Conservation (phyloP, 1,140 invertebrate species). For the Halictus rubicundus region DNA sequence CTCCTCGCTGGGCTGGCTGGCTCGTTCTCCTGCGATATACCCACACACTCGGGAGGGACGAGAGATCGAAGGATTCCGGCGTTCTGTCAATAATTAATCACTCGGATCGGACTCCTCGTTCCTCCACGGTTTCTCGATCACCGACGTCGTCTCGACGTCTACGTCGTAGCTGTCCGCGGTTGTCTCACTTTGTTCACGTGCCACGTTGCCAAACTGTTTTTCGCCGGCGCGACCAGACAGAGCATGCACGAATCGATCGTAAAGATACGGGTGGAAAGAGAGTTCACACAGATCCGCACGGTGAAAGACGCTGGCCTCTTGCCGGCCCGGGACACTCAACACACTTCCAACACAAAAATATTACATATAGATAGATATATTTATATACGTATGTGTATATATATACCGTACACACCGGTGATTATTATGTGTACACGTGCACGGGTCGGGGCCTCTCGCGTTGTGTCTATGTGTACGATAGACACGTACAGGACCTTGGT, state of each 20-base stretch:
- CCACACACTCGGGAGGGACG: too few species aligned
- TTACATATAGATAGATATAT: too few species aligned
- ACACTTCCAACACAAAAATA: slow-evolving; percentile 45
- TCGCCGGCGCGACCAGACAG: slow-evolving; percentile 44
- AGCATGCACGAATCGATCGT: slow-evolving; percentile 50
- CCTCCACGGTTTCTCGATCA: neutral
- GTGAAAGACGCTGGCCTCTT: neutral
- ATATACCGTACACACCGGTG: neutral
- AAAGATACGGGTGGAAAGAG: slow-evolving; percentile 32
- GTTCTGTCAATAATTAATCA: neutral
- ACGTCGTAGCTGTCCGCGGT: slow-evolving; percentile 22
- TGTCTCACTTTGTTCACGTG: slow-evolving; percentile 45
- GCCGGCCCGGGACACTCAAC: slow-evolving; percentile 14
- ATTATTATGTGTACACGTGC: neutral
- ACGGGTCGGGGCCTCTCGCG: neutral
- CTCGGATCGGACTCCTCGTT: neutral
- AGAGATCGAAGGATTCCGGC: too few species aligned
- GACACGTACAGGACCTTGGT: slow-evolving; percentile 33
- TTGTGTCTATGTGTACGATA: slow-evolving; percentile 7
- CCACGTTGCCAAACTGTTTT: slow-evolving; percentile 52
- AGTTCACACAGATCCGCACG: slow-evolving; percentile 37
- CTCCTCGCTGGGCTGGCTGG: too few species aligned
- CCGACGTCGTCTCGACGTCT: slow-evolving; percentile 23
- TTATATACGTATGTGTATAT: neutral
- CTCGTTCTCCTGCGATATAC: too few species aligned